A percentile compares a stretch with the other conserved stretches of the same genome.
Conservation (phyloP, 2,797 vertebrate species). For the Argya squamiceps region DNA sequence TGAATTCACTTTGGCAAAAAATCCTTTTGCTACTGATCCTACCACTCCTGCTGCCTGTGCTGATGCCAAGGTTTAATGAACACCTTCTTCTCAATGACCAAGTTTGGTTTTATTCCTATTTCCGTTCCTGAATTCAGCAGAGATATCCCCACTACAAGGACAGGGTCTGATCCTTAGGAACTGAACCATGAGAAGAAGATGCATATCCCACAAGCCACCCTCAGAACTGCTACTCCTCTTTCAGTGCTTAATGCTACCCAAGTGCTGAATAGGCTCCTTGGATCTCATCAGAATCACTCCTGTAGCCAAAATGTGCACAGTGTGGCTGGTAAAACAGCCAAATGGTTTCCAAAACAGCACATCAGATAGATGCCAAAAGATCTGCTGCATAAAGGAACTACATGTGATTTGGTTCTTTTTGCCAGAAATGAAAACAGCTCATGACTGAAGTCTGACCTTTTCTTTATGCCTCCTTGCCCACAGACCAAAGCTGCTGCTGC, state of each 20-base stretch:
- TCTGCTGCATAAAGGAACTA: not conserved
- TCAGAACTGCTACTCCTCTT: not conserved
- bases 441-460: not conserved
- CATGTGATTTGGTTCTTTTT: not conserved
- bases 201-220: not conserved
- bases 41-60: not conserved
- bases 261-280: not conserved
- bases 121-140: not conserved
- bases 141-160: not conserved
- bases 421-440: not conserved
- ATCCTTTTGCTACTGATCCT: not conserved
- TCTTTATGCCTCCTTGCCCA: not conserved
- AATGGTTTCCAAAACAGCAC: not conserved
- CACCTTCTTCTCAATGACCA: not conserved
- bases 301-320: not conserved
- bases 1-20: not conserved
- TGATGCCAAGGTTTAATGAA: not conserved
- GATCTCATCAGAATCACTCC: not conserved
- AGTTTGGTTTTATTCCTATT: not conserved
- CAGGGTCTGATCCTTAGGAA: not conserved
- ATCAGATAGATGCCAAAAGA: not conserved
- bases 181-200: not conserved
- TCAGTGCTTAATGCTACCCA: not conserved
- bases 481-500: not conserved
- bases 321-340: not conserved